phyloP scores from a whole-genome alignment of 2,888 invertebrate species.

The Drosophila mercatorum region DNA sequence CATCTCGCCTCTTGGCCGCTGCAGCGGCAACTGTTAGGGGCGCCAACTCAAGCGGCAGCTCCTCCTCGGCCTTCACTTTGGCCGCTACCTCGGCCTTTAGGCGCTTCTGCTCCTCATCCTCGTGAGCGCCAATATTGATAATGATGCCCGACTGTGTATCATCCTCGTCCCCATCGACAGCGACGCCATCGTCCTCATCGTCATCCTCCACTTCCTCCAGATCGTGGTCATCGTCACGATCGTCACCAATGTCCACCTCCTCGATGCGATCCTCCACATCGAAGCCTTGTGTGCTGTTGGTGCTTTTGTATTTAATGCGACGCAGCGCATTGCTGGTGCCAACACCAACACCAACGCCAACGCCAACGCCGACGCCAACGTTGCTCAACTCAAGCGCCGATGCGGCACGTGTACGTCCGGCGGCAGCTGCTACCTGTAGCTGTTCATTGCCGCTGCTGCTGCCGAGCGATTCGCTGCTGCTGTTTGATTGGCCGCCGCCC shows the following conservation, averaged over 20 bases:
- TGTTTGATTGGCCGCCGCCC: conserved; percentile 63
- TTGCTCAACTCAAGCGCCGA: conserved; percentile 67
- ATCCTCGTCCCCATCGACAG: conserved; percentile 52
- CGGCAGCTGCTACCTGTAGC: conserved; percentile 47
- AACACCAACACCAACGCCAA: neutral
- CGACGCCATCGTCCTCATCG: conserved; percentile 57
- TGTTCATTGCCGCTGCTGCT: conserved; percentile 71
- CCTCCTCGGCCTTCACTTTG: conserved; percentile 43
- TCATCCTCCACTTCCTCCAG: conserved; percentile 46
- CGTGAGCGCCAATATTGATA: conserved; percentile 48
- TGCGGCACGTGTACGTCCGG: conserved; percentile 60
- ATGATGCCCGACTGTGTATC: conserved; percentile 72
- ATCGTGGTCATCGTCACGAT: conserved; percentile 59
- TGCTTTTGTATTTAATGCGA: conserved; percentile 78
- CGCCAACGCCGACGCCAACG: neutral
- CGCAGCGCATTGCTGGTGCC: conserved; percentile 44
- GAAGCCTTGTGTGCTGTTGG: conserved; percentile 77
- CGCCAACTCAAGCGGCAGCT: conserved; percentile 47
- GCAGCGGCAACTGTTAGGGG: conserved; percentile 54
- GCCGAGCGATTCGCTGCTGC: conserved; percentile 81
- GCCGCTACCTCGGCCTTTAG: conserved; percentile 24
- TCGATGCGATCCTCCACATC: conserved; percentile 81
- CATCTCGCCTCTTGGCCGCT: conserved; percentile 48
- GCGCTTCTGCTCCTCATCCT: conserved; percentile 19
- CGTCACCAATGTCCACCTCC: conserved; percentile 75